Evolutionary conservation across 2,113 vertebrate species (phyloP), one percentile per base, ranked within the genome.

Genomic region (Neopipo cinnamomea): DNA sequence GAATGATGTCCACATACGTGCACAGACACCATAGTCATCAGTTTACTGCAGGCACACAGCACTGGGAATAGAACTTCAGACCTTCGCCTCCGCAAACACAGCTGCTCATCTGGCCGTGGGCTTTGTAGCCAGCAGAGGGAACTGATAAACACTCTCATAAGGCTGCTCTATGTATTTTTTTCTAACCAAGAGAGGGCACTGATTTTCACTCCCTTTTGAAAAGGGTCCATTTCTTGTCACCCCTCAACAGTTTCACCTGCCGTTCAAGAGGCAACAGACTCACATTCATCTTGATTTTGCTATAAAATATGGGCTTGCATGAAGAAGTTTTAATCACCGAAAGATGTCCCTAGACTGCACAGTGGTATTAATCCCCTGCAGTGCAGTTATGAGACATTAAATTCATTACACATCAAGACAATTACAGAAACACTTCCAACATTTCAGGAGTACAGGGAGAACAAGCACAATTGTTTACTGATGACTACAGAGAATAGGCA

Each of bases 41-140:
- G 89, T 37, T 94, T 84, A 90, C 47, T 6, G 8, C 68, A 50
- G 62, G 89, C 88, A 89, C 74, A 44, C 74, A 95, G 67, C 79
- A 30, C 72, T 95, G 93, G 95, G 89, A 94, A 94, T 82, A 92
- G 82, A 94, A 87, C n/a, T 58, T 53, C 44, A 91, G 93, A 84
- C 78, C 74, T 91, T 96, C 80, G 88, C 88, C 91, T 96, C 88
- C 55, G 73, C 92, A 96, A 97, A 96, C 96, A 95, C 96, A 97
- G 95, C 97, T 97, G 97, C 95, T 97, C 96, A 63, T 94, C 92
- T 94, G 94, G 91, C 95, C 91, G 55, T 84, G 86, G 90, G 58
- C 90, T 95, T 84, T 97, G 89, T 94, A 97, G 94, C 80, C 93
- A 95, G 95, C 87, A 96, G 92, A 96, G 91, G 95, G 87, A 94